Conservation (phyloP, 2,113 vertebrate genomes). For the Australoheros scitulus region DNA sequence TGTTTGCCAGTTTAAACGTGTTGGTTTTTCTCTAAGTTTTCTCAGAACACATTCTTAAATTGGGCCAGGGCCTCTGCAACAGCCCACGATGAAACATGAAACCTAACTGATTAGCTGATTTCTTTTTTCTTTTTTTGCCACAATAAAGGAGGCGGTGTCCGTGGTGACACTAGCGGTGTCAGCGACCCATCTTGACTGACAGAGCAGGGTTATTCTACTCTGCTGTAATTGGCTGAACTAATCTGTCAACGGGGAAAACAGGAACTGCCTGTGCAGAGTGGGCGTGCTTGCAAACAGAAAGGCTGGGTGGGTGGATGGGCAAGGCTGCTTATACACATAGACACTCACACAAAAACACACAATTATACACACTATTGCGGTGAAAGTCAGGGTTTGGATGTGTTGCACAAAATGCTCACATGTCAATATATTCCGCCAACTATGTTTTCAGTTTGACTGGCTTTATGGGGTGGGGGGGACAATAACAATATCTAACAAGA, state of each 20-base stretch:
- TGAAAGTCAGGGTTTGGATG: conserved; percentile 55
- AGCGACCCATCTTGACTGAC: conserved; percentile 67
- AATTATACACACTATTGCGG: conserved; percentile 47
- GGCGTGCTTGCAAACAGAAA: conserved; percentile 77
- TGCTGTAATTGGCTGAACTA: conserved; percentile 73
- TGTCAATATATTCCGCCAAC: conserved; percentile 77
- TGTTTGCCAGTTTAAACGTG: neutral
- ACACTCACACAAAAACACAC: conserved; percentile 32
- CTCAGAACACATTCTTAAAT: conserved; percentile 33
- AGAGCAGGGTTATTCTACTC: conserved; percentile 61
- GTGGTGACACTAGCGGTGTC: conserved; percentile 72
- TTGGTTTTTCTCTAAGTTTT: neutral
- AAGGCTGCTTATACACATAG: conserved; percentile 23
- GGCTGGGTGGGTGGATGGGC: conserved; percentile 73
- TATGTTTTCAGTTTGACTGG: conserved; percentile 76
- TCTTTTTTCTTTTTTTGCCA: conserved; percentile 37
- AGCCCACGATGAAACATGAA: conserved; percentile 37
- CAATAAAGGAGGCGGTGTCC: conserved; percentile 67
- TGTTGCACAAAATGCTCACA: conserved; percentile 70
- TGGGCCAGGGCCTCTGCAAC: conserved; percentile 15
- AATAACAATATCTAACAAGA: conserved; percentile 56
- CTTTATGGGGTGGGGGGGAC: conserved; percentile 30
- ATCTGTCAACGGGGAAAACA: conserved; percentile 81
- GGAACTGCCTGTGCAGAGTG: conserved; percentile 80
- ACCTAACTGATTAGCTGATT: conserved; percentile 28